Base-by-base conservation (phyloP, 2,797 vertebrate genomes). In the Acanthopagrus latus region DNA sequence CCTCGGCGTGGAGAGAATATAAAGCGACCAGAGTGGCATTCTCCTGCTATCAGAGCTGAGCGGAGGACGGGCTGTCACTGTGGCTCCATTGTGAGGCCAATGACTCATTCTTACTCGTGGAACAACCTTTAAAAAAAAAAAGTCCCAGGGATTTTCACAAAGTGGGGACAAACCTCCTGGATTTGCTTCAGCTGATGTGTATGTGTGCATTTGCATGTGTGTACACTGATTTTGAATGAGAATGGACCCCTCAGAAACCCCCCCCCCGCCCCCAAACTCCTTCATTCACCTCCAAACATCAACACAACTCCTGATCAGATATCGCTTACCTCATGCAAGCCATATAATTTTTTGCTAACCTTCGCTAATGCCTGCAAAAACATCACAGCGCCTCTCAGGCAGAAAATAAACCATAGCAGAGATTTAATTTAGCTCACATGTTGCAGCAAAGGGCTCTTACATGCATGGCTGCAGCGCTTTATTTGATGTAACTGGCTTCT, bases 341-440 rank as follows among this genome's bases (percentile, higher is more conserved):
- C 83, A 74, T 87, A 74, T 86, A 18, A 82, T 27, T 90, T 90
- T 77, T 76, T 62, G 57, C 6, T 85, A 78, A 90, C 82, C 82
- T 82, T 75, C 63, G 57, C 80, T 86, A 84, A 89, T 84, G 76
- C 14, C 14, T 76, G 38, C 44, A 59, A 65, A 83, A 80, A 76
- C 23, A 82, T 78, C 41, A 54, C 57, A 9, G 48, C 81, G 33
- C 58, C 78, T 77, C 78, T 86, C 33, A 78, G 74, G 80, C 83
- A 67, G 90, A 89, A 86, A 92, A 89, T 59, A 64, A 82, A 73
- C 77, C 72, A 21, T n/a, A 72, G 87, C 84, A 47, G 71, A 69
- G 81, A 86, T 89, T 88, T 90, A 82, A 93, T 93, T 91, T 87
- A 82, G 76, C 86, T 93, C 82, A 79, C 81, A 84, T 91, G 91